Evolutionary conservation across 1,140 invertebrate species (phyloP).

Genomic region (Saxidomus purpurata): DNA sequence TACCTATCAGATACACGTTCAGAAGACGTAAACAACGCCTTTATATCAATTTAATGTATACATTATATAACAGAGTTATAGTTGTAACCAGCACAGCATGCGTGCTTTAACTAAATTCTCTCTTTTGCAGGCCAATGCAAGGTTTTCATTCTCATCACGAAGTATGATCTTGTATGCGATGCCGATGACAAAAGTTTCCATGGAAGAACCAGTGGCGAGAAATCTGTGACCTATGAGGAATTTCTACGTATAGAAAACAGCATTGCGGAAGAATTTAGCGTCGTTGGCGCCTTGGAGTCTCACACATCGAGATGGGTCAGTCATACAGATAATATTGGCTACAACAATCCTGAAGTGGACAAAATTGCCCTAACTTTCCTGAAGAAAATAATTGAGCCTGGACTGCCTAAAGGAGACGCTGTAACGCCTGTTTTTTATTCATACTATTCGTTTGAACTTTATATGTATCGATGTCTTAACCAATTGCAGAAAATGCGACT

Average conservation of each 20-base stretch:
- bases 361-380: slow-evolving; percentile 37
- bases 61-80: too few species aligned
- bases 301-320: slow-evolving; percentile 38
- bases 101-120: too few species aligned
- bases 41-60: too few species aligned
- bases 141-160: slow-evolving; percentile 35
- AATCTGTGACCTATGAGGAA: not conserved
- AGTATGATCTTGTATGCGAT: slow-evolving; percentile 35
- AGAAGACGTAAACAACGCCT: too few species aligned
- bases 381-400: not conserved
- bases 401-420: not conserved
- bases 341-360: slow-evolving; percentile 14
- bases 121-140: slow-evolving; percentile 10
- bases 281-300: slow-evolving; percentile 6
- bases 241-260: not conserved
- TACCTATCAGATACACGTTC: too few species aligned
- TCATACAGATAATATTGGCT: not conserved
- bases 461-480: too few species aligned
- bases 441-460: too few species aligned
- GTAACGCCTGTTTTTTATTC: too few species aligned
- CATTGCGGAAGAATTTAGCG: not conserved
- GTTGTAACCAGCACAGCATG: too few species aligned
- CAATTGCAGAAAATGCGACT: too few species aligned
- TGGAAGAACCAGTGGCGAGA: not conserved
- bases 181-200: too few species aligned